Percentiles rank a stretch among this genome's conserved stretches.
Evolutionary conservation across 2,888 invertebrate genomes (phyloP).

Genomic region (Spilosoma lubricipeda): DNA sequence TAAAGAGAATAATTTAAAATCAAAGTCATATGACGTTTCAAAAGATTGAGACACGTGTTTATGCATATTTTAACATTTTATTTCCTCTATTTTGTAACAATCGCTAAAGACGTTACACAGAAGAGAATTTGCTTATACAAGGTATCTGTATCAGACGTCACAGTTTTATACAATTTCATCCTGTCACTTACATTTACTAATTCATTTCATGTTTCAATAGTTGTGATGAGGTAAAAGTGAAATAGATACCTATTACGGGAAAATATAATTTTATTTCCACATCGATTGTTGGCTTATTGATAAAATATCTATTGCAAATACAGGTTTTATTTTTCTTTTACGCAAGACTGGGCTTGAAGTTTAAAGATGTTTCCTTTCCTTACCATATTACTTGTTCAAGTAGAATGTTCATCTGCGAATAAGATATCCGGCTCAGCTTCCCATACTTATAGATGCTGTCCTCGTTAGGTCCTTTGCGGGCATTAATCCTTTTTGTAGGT

Average conservation of each 20-base stretch:
- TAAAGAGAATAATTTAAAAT: neutral
- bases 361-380: neutral
- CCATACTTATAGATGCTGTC: neutral
- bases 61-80: neutral
- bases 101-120: neutral
- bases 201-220: constrained; percentile 6
- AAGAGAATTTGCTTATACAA: neutral
- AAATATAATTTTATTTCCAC: neutral
- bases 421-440: neutral
- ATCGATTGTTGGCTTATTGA: neutral
- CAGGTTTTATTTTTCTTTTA: neutral
- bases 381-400: neutral
- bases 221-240: constrained; percentile 2
- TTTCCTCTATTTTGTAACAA: neutral
- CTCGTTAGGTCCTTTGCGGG: neutral
- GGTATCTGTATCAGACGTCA: neutral
- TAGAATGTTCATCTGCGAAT: neutral
- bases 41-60: neutral
- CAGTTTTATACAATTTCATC: neutral
- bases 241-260: neutral
- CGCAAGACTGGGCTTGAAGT: neutral
- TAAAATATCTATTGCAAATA: neutral
- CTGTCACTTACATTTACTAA: constrained; percentile 6
- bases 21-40: neutral
- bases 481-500: neutral